phyloP scores from a whole-genome alignment of 37 sponge, comb jelly and placozoan genomes.

The Cladorhizidae sp. region DNA sequence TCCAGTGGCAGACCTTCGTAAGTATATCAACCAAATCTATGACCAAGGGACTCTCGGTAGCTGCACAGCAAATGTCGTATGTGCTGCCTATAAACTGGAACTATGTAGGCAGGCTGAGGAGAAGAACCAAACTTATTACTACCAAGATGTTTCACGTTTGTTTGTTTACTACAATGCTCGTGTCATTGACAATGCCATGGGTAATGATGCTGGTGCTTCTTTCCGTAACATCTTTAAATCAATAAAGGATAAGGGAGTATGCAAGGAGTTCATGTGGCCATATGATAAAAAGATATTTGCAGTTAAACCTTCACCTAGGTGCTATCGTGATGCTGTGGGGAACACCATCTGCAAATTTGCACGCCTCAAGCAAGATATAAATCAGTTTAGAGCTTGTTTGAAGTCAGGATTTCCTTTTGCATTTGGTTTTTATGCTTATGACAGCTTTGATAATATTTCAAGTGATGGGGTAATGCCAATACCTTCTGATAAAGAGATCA shows the following conservation, averaged over 20 bases:
- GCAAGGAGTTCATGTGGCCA: constrained; percentile 6
- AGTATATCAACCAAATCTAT: constrained; percentile 3
- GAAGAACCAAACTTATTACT: not conserved
- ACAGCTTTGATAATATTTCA: not conserved
- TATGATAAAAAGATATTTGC: not conserved
- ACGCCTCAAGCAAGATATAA: not conserved
- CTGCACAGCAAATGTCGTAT: constrained; percentile 21
- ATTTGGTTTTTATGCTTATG: constrained; percentile 2
- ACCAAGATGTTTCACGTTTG: constrained; percentile 13
- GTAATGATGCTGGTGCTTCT: constrained; percentile 8
- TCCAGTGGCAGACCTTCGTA: not conserved
- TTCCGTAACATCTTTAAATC: constrained; percentile 14
- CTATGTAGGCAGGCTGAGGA: not conserved
- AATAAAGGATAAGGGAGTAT: not conserved
- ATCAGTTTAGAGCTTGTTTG: constrained; percentile 10
- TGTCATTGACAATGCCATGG: not conserved
- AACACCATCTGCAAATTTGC: constrained; percentile 15
- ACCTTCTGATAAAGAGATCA: not conserved
- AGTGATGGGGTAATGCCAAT: not conserved
- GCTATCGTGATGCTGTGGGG: constrained; percentile 7
- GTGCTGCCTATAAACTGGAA: constrained; percentile 14
- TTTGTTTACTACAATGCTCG: constrained; percentile 28
- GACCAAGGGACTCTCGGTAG: constrained; percentile 9
- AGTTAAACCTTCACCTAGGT: not conserved
- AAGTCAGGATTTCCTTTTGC: constrained; percentile 1